phyloP scores from a whole-genome alignment of 2,113 vertebrate genomes.

The Lota lota region DNA sequence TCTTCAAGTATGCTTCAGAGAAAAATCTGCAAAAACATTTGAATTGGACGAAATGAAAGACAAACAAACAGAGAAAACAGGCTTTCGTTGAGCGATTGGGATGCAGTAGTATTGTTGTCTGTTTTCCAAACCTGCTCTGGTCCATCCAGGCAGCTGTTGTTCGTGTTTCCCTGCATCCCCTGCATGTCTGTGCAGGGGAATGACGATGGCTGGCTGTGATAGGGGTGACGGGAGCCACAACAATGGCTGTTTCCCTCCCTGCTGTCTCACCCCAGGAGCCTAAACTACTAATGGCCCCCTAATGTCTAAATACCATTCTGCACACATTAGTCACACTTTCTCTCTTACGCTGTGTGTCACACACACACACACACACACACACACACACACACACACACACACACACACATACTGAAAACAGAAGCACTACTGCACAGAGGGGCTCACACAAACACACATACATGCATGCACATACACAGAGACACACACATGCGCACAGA shows the following conservation, averaged over 20 bases:
- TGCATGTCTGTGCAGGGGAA: constrained; percentile 40
- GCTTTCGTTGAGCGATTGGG: too few relatives aligned
- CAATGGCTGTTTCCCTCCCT: constrained; percentile 70
- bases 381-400: constrained; percentile 22
- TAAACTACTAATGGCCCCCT: constrained; percentile 71
- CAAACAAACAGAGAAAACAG: too few relatives aligned
- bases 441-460: background rate
- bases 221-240: constrained; percentile 42
- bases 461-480: background rate
- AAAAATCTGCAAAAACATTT: too few relatives aligned
- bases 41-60: too few relatives aligned
- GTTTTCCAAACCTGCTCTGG: constrained; percentile 17
- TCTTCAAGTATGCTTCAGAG: too few relatives aligned
- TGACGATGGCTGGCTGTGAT: constrained; percentile 45
- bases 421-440: background rate
- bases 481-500: background rate
- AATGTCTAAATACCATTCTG: constrained; percentile 73
- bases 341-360: constrained; percentile 41
- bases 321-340: constrained; percentile 70
- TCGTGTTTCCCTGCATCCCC: constrained; percentile 49
- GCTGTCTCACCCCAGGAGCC: constrained; percentile 68
- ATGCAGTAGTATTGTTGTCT: background rate
- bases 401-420: background rate
- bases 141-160: constrained; percentile 45
- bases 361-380: constrained; percentile 23